These are phyloP conservation scores for Istiophorus platypterus DNA, from an alignment of 2,113 vertebrate genomes.

Conservation along the genomic window DNA sequence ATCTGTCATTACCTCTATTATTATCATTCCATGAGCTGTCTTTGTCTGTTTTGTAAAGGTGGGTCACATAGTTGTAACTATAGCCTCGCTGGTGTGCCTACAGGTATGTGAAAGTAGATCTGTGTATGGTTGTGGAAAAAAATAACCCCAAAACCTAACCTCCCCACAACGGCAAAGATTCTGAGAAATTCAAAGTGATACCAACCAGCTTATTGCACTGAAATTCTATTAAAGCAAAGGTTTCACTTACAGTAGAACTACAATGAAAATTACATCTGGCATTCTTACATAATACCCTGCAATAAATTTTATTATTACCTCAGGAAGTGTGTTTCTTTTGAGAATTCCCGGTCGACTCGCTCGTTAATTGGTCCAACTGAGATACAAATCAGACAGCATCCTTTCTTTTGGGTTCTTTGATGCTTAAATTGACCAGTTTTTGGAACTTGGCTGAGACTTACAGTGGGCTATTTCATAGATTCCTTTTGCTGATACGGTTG, in stretches of 20 bases:
- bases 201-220: constrained; percentile 17
- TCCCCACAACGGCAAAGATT: not conserved
- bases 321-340: constrained; percentile 29
- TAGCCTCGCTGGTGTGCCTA: not conserved
- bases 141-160: not conserved
- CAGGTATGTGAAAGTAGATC: constrained; percentile 10
- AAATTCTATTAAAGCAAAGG: constrained; percentile 9
- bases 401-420: constrained; percentile 38
- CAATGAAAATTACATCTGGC: constrained; percentile 39
- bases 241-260: constrained; percentile 31
- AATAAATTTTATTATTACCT: constrained; percentile 45
- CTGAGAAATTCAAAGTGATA: constrained; percentile 62
- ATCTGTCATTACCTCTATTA: not conserved
- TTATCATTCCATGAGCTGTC: not conserved
- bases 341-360: not conserved
- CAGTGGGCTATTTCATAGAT: not conserved
- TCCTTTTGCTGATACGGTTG: constrained; percentile 13
- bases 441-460: not conserved
- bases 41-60: not conserved
- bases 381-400: constrained; percentile 46
- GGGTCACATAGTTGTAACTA: not conserved
- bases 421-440: constrained; percentile 33
- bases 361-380: constrained; percentile 49
- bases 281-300: constrained; percentile 36
- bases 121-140: not conserved